A percentile compares a stretch with the other conserved stretches of the same genome.
These are phyloP conservation scores for Phengaris alcon DNA, from an alignment of 2,888 invertebrate species.

Conservation along the genomic window DNA sequence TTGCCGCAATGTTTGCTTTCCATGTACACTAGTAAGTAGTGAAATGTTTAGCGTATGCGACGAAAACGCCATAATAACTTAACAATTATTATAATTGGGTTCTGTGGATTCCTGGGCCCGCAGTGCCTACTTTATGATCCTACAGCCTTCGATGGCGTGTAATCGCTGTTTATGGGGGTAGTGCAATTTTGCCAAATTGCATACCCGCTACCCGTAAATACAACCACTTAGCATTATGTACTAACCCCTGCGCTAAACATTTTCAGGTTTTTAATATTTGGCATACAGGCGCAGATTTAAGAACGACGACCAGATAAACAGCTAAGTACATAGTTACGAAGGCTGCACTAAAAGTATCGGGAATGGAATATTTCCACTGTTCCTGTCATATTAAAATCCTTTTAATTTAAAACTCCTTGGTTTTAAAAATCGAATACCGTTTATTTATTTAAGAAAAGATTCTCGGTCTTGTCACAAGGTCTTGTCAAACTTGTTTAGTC, in stretches of 20 bases:
- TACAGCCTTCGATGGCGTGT: conserved; percentile 4
- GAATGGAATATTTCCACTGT: too few species aligned
- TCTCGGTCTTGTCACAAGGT: too few species aligned
- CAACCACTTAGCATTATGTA: conserved; percentile 5
- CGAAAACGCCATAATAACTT: conserved; percentile 19
- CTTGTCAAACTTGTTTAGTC: too few species aligned
- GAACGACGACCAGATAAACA: too few species aligned
- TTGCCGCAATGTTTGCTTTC: not conserved
- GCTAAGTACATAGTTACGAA: too few species aligned
- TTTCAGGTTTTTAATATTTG: not conserved
- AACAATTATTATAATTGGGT: conserved; percentile 20
- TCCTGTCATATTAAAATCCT: too few species aligned
- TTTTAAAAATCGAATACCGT: too few species aligned
- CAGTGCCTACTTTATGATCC: not conserved
- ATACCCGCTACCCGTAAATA: conserved; percentile 4
- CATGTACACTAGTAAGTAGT: too few species aligned
- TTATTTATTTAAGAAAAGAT: too few species aligned
- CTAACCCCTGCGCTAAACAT: not conserved
- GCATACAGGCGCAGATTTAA: too few species aligned
- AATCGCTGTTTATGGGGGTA: conserved; percentile 35
- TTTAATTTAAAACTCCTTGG: too few species aligned
- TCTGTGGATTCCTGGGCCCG: not conserved
- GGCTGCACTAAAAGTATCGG: too few species aligned
- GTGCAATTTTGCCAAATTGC: conserved; percentile 17
- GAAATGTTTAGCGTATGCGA: conserved; percentile 19